Evolutionary conservation across 2,113 vertebrate genomes (phyloP).

Genomic region (Notechis scutatus): DNA sequence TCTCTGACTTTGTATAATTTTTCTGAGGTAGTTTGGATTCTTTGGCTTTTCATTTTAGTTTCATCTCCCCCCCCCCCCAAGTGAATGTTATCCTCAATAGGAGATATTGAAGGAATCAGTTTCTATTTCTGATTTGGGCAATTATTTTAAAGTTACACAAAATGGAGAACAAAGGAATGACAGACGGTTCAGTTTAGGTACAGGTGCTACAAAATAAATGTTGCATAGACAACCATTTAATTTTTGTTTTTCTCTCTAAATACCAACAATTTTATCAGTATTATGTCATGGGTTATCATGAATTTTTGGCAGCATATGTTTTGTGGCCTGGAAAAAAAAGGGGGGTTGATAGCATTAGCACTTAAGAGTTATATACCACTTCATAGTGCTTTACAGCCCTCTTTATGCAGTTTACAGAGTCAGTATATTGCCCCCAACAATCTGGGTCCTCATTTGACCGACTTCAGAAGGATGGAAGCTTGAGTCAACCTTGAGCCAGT

Average conservation of each 20-base stretch:
- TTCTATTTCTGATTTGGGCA: not conserved
- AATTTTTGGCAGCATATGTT: not conserved
- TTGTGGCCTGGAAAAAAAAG: not conserved
- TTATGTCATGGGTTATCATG: not conserved
- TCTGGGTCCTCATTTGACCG: too few species aligned
- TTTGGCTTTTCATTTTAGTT: too few species aligned
- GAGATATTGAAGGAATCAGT: not conserved
- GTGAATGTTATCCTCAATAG: not conserved
- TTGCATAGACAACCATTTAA: not conserved
- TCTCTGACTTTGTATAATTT: not conserved
- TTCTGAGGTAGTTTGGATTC: not conserved
- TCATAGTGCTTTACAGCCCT: too few species aligned
- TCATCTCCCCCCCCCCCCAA: not conserved
- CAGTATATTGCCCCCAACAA: too few species aligned
- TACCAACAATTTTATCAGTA: not conserved
- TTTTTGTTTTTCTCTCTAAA: not conserved
- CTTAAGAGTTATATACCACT: too few species aligned
- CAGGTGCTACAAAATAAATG: not conserved
- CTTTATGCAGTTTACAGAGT: too few species aligned
- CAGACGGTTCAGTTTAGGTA: not conserved
- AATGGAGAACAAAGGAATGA: not conserved
- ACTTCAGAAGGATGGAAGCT: too few species aligned
- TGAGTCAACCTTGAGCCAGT: too few species aligned
- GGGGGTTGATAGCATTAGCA: not conserved
- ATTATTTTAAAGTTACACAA: not conserved